Evolutionary conservation across 2,113 vertebrate species (phyloP), one percentile per base, ranked within the genome.

Genomic region (Sander vitreus): DNA sequence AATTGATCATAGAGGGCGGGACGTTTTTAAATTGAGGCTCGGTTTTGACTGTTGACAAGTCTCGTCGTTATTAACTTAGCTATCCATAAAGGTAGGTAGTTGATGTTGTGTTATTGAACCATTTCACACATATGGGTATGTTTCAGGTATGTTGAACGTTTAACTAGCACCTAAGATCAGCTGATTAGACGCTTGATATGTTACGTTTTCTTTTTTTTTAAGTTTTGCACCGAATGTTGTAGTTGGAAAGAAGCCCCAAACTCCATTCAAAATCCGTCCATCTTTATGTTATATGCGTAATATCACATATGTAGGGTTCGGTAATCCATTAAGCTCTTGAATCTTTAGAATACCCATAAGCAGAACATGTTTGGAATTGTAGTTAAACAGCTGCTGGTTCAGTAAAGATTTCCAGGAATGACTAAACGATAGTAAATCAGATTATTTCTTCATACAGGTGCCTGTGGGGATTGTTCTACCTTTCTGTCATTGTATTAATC

Each of bases 1-100:
- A 93, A 69, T 0, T 80, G n/a, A 39, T 5, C 0, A 3, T 2
- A 43, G 39, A 81, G 67, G 84, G 88, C 83, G 90, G 82, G 79
- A 80, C 30, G 30, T 78, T 88, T 93, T 88, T 72, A 39, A 62
- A 91, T 87, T 78, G 18, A 3, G 21, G 51, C 0, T 81, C 9
- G 0, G 21, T 15, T 72, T 64, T n/a, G 70, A 62, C 58, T 86
- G 81, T 83, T 73, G 55, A 72, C 30, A 65, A 19, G 10, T 33
- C 4, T 36, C 1, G 5, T 18, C 8, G 39, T 10, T 65, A 33
- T 36, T 51, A 30, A 18, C 1, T 12, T 19, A n/a, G n/a, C n/a
- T n/a, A 1, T 48, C 50, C 13, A 11, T 9, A 77, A 86, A 85
- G 92, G 89, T 93, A 85, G 16, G 81, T 0, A 11, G 4, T 6